Base-by-base conservation (phyloP, 2,888 invertebrate species). In the Euclidia mi region DNA sequence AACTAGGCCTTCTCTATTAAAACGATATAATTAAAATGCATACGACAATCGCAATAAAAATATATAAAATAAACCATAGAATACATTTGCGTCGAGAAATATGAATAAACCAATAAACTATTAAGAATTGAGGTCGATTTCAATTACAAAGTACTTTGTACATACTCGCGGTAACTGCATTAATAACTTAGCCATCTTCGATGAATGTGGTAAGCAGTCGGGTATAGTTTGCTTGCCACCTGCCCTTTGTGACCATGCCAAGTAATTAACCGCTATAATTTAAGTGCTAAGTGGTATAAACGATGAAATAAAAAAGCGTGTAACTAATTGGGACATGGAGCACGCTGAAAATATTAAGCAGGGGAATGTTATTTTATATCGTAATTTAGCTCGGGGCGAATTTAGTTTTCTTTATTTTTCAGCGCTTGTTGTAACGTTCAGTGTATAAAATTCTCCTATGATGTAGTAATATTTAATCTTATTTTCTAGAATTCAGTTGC, bases 211-310 rank as follows among this genome's bases (percentile, higher is more conserved):
- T 11, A 11, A 32, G 32, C 4, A 32, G 18, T 3, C 12, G 11
- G 3, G 14, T 4, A 38, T n/a, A 10, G 18, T 7, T 38, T 41
- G 20, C 12, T 25, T 6, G 4, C n/a, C 46, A 46, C 46, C 46
- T 46, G 46, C 37, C n/a, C 4, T 34, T 9, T 35, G 34, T 12
- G 14, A 34, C 45, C 34, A 17, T 28, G 25, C 15, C 46, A 28
- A 10, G 37, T 46, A 46, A 46, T 46, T 46, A 46, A 28, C 7
- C 46, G 14, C 12, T 45, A 34, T 34, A 28, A 35, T 34, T 34
- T 34, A 45, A 25, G 34, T 45, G 34, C 34, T 25, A 45, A 45
- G 34, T 45, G 25, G 45, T 28, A 25, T 3, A 6, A 7, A 25
- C 4, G 20, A 25, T 25, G 7, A 25, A 25, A 25, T 25, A 25